Evolutionary conservation across 2,888 invertebrate genomes (phyloP).

Genomic region (Ophion ventricosus): DNA sequence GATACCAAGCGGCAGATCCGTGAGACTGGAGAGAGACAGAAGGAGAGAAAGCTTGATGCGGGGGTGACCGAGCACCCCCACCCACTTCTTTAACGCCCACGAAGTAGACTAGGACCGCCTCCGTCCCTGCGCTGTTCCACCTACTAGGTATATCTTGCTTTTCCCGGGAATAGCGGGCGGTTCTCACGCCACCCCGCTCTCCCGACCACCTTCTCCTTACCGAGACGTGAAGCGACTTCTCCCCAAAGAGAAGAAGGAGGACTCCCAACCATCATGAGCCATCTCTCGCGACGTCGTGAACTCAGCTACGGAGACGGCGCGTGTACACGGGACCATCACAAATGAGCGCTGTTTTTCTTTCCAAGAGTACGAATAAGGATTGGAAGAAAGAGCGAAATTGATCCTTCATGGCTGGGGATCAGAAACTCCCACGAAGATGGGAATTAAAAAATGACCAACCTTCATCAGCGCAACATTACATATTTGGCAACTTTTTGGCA

Average conservation of each 20-base stretch:
- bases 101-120: slow-evolving; percentile 81
- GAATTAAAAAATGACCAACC: background rate
- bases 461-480: background rate
- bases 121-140: slow-evolving; percentile 81
- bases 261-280: slow-evolving; percentile 65
- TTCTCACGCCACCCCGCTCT: slow-evolving; percentile 75
- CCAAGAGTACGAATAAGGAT: too few species aligned
- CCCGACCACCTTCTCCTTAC: slow-evolving; percentile 69
- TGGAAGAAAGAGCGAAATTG: background rate
- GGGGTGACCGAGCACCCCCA: slow-evolving; percentile 78
- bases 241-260: slow-evolving; percentile 61
- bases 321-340: slow-evolving; percentile 15
- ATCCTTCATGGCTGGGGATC: background rate
- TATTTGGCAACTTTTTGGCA: background rate
- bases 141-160: slow-evolving; percentile 78
- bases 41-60: slow-evolving; percentile 75
- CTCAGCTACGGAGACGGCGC: background rate
- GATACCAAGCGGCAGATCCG: slow-evolving; percentile 69
- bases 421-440: background rate
- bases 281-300: slow-evolving; percentile 29
- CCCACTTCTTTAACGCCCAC: slow-evolving; percentile 82
- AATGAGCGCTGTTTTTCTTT: background rate
- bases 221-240: slow-evolving; percentile 51
- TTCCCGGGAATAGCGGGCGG: slow-evolving; percentile 67
- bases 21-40: slow-evolving; percentile 58